Base-by-base conservation (phyloP, 37 sponge, comb jelly and placozoan species). In the Chondrilla cf. caribensis region DNA sequence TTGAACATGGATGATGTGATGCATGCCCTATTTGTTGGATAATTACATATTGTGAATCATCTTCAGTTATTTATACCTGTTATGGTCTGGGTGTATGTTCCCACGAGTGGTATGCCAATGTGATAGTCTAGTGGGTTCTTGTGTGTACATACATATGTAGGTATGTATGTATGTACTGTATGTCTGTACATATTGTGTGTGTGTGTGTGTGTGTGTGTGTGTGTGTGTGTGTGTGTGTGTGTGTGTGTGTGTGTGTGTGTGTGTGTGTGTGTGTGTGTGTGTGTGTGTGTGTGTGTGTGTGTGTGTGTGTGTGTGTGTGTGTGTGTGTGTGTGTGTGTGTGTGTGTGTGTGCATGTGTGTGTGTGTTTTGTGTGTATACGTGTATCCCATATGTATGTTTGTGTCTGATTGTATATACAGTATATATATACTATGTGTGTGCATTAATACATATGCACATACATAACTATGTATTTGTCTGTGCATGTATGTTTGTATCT, bases 261-360 rank as follows among this genome's bases (percentile, higher is more conserved):
- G 4, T 22, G 29, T 28, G 68, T 67, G 68, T 67, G 68, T 67
- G 15, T 67, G 68, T 28, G 31, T 8, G 68, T 28, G 35, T 67
- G 68, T 29, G 35, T 4, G 35, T 67, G 31, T 67, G 68, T 67
- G 2, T n/a, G 68, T 67, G 68, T 28, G 35, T 67, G 68, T 28
- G 68, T 67, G 35, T 67, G 35, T 67, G 35, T 33, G 35, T 67
- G 35, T 67, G 35, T 67, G 24, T 7, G 31, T 67, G 68, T 6
- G 35, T 67, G 35, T 67, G 35, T 67, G 68, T 25, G 17, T 6
- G 68, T 67, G 32, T 62, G 64, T 62, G 64, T 22, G 64, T 62
- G 29, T 62, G 29, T 62, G 64, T 67, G 32, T 67, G 17, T 67
- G 35, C 33, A 29, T 67, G 35, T 67, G 35, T 67, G 68, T 33